A percentile compares a stretch with the other conserved stretches of the same genome.
Evolutionary conservation across 2,113 vertebrate genomes (phyloP).

Genomic region (Arvicanthis niloticus): DNA sequence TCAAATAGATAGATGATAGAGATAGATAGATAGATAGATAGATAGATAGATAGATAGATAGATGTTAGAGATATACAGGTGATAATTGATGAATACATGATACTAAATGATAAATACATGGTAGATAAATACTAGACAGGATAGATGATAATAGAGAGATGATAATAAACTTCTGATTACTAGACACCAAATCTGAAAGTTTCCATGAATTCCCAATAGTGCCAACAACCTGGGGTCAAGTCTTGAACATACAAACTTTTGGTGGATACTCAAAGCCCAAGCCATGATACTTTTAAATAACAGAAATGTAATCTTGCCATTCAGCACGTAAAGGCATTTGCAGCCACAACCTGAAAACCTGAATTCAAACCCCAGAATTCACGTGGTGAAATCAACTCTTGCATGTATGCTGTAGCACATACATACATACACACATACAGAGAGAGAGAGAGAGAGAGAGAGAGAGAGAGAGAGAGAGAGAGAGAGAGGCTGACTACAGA

Average conservation of each 20-base stretch:
- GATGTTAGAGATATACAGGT: not conserved
- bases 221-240: not conserved
- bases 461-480: not conserved
- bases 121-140: too few relatives aligned
- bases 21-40: not conserved
- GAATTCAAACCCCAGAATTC: not conserved
- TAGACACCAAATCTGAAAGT: not conserved
- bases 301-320: not conserved
- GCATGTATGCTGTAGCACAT: not conserved
- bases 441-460: not conserved
- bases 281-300: not conserved
- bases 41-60: not conserved
- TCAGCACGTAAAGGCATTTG: not conserved
- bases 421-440: not conserved
- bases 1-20: not conserved
- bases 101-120: too few relatives aligned
- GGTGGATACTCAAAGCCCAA: not conserved
- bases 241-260: not conserved
- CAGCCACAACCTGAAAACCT: not conserved
- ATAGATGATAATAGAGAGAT: not conserved
- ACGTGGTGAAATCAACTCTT: not conserved
- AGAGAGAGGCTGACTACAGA: not conserved
- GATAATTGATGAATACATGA: not conserved
- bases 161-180: not conserved
- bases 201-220: not conserved